phyloP scores from a whole-genome alignment of 2,113 vertebrate genomes.

The Oophaga pumilio region DNA sequence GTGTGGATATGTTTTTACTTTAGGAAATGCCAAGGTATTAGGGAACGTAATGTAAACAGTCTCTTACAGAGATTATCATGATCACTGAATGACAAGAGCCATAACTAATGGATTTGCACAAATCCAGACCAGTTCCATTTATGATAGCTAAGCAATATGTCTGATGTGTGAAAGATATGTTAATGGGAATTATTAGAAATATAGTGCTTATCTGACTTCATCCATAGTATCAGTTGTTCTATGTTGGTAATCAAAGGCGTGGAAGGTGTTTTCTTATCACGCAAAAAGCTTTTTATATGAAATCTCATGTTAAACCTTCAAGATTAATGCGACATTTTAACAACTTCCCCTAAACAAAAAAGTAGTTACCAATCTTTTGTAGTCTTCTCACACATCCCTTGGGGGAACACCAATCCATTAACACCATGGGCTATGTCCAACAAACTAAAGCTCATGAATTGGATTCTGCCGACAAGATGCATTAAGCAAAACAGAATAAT shows the following conservation, averaged over 20 bases:
- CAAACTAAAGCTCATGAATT: conserved; percentile 51
- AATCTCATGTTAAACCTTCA: conserved; percentile 56
- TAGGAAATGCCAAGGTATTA: conserved; percentile 31
- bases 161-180: conserved; percentile 23
- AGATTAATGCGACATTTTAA: conserved; percentile 59
- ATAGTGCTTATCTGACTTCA: conserved; percentile 45
- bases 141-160: conserved; percentile 32
- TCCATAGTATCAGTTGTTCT: conserved; percentile 45
- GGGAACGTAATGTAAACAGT: conserved; percentile 3
- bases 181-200: conserved; percentile 32
- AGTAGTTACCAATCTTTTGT: conserved; percentile 46
- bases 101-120: conserved; percentile 38
- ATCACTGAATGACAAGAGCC: conserved; percentile 53
- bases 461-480: conserved; percentile 29
- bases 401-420: conserved; percentile 51
- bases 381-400: conserved; percentile 34
- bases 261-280: conserved; percentile 40
- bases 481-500: conserved; percentile 48
- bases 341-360: conserved; percentile 40
- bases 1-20: conserved; percentile 15
- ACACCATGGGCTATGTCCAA: not conserved
- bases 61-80: conserved; percentile 58
- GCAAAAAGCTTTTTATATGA: conserved; percentile 54
- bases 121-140: conserved; percentile 4
- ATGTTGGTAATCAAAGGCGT: not conserved